Evolutionary conservation across 23 tunicate genomes (phyloP), one percentile per base, ranked within the genome.

Genomic region (Botrylloides violaceus): DNA sequence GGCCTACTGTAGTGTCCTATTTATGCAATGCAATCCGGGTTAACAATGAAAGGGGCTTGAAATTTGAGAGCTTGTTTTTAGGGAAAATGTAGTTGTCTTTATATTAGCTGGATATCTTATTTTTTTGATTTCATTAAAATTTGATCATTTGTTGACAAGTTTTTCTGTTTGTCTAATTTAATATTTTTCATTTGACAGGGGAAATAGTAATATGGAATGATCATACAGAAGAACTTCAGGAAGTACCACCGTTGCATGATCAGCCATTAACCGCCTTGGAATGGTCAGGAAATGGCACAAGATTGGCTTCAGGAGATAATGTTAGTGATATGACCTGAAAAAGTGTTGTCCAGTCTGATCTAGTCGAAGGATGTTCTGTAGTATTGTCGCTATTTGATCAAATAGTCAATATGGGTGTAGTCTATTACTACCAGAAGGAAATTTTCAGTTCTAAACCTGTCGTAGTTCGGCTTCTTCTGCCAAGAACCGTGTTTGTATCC

Each of bases 201-300:
- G 97, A 90, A 26, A 29, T 90, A 18, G 19, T 64, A 6, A 70
- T 90, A 5, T 90, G 84, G 89, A 90, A 90, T 75, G 82, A 79
- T 36, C 85, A 83, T 21, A 73, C 66, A 30, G 75, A 83, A 55
- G 86, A 79, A 0, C 28, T 74, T 9, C 72, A 78, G 66, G 79
- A 78, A 27, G 76, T 83, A 5, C 72, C 89, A 2, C 29, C 38
- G 20, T 64, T 83, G 34, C 97, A 90, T 60, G 78, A 62, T 27
- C 28, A 68, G 1, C 53, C 78, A 28, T 50, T 90, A 22, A 58
- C 82, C 0, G 60, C 62, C 27, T 6, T 90, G 28, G 28, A 12
- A 29, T 90, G 97, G 97, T 75, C 86, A 1, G 76, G 77, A 58
- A 39, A 43, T 47, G 90, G 90, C 37, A 49, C 32, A 18, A 60